Evolutionary conservation across 2,888 invertebrate species (phyloP), one percentile per base, ranked within the genome.

Genomic region (Thymelicus lineola): DNA sequence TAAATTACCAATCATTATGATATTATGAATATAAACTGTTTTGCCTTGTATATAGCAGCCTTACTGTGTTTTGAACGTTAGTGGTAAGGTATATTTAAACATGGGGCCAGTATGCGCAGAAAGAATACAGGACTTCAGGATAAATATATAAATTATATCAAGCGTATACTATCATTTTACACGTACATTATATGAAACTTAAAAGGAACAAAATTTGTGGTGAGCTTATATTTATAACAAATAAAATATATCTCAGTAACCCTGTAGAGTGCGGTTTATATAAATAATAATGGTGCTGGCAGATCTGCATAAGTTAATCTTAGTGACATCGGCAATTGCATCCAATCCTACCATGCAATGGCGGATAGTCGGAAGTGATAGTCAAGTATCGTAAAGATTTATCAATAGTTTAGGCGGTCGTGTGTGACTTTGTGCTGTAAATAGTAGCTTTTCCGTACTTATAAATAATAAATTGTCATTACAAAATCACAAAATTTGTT

Each of bases 221-320:
- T 73, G 77, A 78, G 78, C 77, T 78, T 78, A 75, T 75, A 72
- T 73, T 66, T 72, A 69, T 71, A 63, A 36, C 72, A 64, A 72
- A 60, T 63, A 77, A 75, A 48, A n/a, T 59, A 59, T 64, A 64
- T 70, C 64, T 70, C 69, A 64, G 50, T 64, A 79, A 83, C 81
- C 77, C 78, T 77, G 68, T 79, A 82, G 82, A 81, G 77, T 80
- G 80, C 69, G 69, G 80, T 82, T 78, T 64, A 63, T 80, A 78
- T 77, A 81, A 79, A 81, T 82, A 79, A 81, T 82, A 78, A 80
- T 90, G 92, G 92, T 92, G 92, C 92, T 92, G 89, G 87, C 87
- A 90, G 92, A 92, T 92, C 92, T 92, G 91, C 88, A 79, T 80
- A 79, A 80, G 79, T 83, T 86, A 84, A 82, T 83, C 81, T 86